Percentiles rank a stretch among this genome's conserved stretches.
These are phyloP conservation scores for Cetoscarus ocellatus DNA, from an alignment of 2,797 vertebrate genomes.

Conservation along the genomic window DNA sequence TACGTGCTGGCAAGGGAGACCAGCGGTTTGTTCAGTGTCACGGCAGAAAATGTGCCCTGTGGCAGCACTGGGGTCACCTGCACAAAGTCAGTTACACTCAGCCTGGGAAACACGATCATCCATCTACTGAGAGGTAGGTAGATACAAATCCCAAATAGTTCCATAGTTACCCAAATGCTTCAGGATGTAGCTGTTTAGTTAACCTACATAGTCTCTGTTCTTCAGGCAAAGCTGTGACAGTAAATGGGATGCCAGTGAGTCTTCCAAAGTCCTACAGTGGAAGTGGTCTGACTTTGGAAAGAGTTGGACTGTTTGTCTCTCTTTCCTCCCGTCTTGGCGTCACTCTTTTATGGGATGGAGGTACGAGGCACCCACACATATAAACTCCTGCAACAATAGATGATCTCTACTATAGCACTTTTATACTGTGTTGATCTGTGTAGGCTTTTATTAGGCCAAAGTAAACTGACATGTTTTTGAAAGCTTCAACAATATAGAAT, in stretches of 20 bases:
- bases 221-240: conserved; percentile 89
- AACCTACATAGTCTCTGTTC: conserved; percentile 2
- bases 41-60: conserved; percentile 91
- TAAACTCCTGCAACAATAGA: neutral
- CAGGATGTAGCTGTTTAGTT: neutral
- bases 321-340: conserved; percentile 88
- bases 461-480: no score
- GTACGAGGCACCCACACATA: conserved; percentile 70
- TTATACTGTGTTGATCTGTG: neutral
- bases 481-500: no score
- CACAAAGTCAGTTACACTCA: conserved; percentile 91
- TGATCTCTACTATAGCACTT: no score
- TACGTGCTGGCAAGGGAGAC: conserved; percentile 89
- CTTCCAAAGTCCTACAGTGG: conserved; percentile 90
- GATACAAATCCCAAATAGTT: accelerated
- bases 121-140: conserved; percentile 90
- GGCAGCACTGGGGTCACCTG: conserved; percentile 91
- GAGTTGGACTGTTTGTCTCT: conserved; percentile 87
- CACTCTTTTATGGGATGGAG: conserved; percentile 93
- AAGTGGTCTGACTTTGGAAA: conserved; percentile 86
- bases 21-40: conserved; percentile 85
- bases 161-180: no score
- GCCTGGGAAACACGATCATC: conserved; percentile 86
- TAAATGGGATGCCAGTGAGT: conserved; percentile 88
- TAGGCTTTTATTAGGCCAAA: neutral